Conservation (phyloP, 2,888 invertebrate genomes). For the Lottia scabra region DNA sequence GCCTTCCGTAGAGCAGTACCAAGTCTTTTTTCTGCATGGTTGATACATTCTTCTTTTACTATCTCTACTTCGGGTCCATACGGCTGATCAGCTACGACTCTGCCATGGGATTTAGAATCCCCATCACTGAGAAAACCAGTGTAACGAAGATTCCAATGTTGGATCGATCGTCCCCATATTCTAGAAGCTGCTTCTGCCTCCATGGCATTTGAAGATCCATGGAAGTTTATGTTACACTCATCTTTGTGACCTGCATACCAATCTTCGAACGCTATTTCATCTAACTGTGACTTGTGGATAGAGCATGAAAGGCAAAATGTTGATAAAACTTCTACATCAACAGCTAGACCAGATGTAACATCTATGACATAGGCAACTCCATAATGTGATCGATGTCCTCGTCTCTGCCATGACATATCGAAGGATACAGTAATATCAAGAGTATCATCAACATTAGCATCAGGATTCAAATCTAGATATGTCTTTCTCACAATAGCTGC, state of each 20-base stretch:
- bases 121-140: not conserved
- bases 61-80: no score
- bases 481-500: not conserved
- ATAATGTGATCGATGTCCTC: not conserved
- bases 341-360: not conserved
- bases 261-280: not conserved
- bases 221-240: not conserved
- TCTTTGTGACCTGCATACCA: not conserved
- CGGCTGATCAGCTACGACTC: not conserved
- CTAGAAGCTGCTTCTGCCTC: not conserved
- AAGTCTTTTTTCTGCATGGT: slow-evolving; percentile 20
- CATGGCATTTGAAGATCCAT: not conserved
- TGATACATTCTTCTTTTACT: slow-evolving; percentile 16
- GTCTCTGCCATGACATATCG: slow-evolving; percentile 10
- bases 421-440: not conserved
- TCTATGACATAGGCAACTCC: slow-evolving; percentile 3
- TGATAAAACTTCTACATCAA: slow-evolving; percentile 3
- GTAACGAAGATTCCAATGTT: not conserved
- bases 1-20: slow-evolving; percentile 17
- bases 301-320: slow-evolving; percentile 4
- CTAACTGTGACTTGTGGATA: no score
- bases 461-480: not conserved
- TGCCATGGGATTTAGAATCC: not conserved
- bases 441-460: not conserved
- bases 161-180: not conserved